Evolutionary conservation across 2,797 vertebrate genomes (phyloP), one percentile per base, ranked within the genome.

Genomic region (Malurus splendens): DNA sequence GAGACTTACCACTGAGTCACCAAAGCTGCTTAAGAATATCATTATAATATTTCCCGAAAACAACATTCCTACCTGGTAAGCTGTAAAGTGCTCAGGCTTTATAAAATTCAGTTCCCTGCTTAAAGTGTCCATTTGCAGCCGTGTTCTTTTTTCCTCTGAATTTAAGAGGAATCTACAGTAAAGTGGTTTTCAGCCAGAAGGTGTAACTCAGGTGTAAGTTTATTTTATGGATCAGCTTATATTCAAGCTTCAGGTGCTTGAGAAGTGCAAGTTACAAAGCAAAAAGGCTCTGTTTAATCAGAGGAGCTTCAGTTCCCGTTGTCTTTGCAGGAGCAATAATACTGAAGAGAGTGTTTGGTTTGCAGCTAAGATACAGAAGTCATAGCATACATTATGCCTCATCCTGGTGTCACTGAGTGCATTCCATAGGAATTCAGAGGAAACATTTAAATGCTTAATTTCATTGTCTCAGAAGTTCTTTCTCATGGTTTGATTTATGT

Each of bases 1-100:
- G 86, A 80, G 85, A 33, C 59, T 92, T 90, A 75, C 28, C 91
- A 54, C 67, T 93, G 93, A 92, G 82, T 94, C 90, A 90, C 67
- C n/a, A 47, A 78, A 78, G 79, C 89, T 71, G 67, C 85, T 64
- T 79, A 48, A 65, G 85, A 73, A 65, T 56, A 51, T 68, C 36
- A 22, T 81, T 90, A 54, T 33, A 64, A 33, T 89, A 42, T 54
- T 93, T 67, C 67, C 74, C 73, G 79, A 57, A 84, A 95, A 89
- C 76, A 83, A 8, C 25, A 30, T 32, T 81, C 57, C 57, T 56
- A 17, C 64, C 67, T 81, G 70, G 41, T 44, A 70, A 90, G 54
- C 59, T 70, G 66, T 5, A 15, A 56, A 76, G 39, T 33, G 36
- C 45, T 90, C 61, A 82, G 59, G 10, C 14, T 48, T 18, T 59